Evolutionary conservation across 2,113 vertebrate genomes (phyloP).

Genomic region (Myrmecobius fasciatus): DNA sequence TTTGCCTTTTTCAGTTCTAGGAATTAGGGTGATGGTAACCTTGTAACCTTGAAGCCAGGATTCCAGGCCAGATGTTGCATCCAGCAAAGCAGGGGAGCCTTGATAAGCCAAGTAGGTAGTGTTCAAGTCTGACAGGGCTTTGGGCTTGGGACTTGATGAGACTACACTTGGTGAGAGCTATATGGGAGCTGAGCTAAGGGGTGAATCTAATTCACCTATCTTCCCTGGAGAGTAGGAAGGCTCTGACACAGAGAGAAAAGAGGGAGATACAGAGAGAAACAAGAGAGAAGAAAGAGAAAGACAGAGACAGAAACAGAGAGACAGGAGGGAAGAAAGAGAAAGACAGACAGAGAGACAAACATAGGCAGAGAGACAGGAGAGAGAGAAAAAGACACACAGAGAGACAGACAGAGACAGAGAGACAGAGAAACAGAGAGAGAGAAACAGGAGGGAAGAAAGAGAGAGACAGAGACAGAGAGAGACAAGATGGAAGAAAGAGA

Average conservation of each 20-base stretch:
- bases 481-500: no score
- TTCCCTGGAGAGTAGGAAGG: background rate
- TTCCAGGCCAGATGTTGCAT: background rate
- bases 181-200: background rate
- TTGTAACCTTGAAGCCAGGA: background rate
- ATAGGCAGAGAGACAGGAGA: background rate
- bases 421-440: no score
- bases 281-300: no score
- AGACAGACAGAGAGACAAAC: background rate
- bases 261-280: no score
- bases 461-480: no score
- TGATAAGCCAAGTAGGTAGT: background rate
- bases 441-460: background rate
- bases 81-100: background rate
- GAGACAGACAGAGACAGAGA: background rate
- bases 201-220: background rate
- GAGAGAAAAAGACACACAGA: background rate
- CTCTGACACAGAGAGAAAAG: background rate
- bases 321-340: background rate
- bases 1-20: background rate
- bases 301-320: background rate
- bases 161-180: no score
- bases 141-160: background rate
- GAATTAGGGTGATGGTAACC: background rate
- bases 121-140: background rate